phyloP scores from a whole-genome alignment of 2,797 vertebrate genomes.

The Coranthus polyacanthus region DNA sequence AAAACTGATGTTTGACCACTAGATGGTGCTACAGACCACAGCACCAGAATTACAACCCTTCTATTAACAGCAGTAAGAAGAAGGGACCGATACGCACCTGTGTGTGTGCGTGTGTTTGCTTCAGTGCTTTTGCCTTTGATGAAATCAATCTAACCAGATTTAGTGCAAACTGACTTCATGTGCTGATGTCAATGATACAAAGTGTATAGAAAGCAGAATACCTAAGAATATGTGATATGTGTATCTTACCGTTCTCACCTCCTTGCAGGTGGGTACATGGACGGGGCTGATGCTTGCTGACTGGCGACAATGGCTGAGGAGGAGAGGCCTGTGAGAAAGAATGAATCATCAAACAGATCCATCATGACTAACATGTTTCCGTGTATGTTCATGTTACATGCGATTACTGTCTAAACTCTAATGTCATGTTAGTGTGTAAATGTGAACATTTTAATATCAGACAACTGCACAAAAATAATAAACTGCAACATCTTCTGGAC shows the following conservation, averaged over 20 bases:
- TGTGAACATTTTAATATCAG: too few relatives aligned
- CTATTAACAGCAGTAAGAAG: too few relatives aligned
- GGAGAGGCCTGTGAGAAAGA: slow-evolving; percentile 88
- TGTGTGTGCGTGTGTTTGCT: neutral
- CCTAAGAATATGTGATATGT: too few relatives aligned
- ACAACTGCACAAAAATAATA: too few relatives aligned
- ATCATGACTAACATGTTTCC: neutral
- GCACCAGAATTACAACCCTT: slow-evolving; percentile 27
- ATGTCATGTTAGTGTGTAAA: too few relatives aligned
- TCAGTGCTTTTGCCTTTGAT: too few relatives aligned
- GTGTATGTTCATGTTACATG: too few relatives aligned
- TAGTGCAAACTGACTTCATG: neutral
- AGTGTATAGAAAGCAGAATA: too few relatives aligned
- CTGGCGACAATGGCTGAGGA: slow-evolving; percentile 97
- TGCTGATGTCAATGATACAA: neutral
- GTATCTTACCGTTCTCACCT: slow-evolving; percentile 95
- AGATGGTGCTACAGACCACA: slow-evolving; percentile 82
- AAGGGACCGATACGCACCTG: neutral
- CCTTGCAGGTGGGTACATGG: slow-evolving; percentile 93
- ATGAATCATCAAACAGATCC: slow-evolving; percentile 38
- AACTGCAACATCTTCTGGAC: too few relatives aligned
- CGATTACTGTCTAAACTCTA: too few relatives aligned
- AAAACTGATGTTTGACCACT: slow-evolving; percentile 65
- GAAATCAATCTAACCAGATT: too few relatives aligned
- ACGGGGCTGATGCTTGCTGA: slow-evolving; percentile 94